phyloP scores from a whole-genome alignment of 2,888 invertebrate species.

The Orthosia gracilis region DNA sequence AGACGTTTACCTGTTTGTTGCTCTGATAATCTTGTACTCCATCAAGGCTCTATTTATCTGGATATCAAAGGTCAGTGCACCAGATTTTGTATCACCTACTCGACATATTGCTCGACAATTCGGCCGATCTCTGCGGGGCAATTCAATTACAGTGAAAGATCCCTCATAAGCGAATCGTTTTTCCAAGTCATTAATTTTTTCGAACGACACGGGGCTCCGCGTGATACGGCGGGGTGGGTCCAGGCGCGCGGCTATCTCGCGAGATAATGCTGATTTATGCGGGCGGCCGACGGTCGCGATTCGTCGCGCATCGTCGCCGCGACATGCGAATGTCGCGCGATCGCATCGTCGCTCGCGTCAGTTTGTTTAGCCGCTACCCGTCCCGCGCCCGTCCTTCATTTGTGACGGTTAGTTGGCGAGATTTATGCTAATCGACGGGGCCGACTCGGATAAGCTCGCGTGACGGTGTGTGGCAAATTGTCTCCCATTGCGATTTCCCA shows the following conservation, averaged over 20 bases:
- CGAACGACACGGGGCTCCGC: slow-evolving; percentile 89
- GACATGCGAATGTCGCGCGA: slow-evolving; percentile 81
- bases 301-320: slow-evolving; percentile 87
- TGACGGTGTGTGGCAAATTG: slow-evolving; percentile 89
- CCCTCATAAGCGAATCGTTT: slow-evolving; percentile 92
- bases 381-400: slow-evolving; percentile 82
- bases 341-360: slow-evolving; percentile 78
- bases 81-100: slow-evolving; percentile 77
- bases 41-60: not conserved
- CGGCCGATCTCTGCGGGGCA: slow-evolving; percentile 87
- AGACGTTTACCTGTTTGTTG: not conserved
- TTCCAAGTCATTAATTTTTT: slow-evolving; percentile 91
- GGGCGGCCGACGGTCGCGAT: slow-evolving; percentile 88
- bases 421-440: slow-evolving; percentile 91
- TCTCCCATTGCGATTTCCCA: slow-evolving; percentile 86
- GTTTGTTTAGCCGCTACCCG: slow-evolving; percentile 80
- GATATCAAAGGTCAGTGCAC: slow-evolving; percentile 62
- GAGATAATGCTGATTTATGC: slow-evolving; percentile 92
- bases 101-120: slow-evolving; percentile 82
- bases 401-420: slow-evolving; percentile 90
- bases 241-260: slow-evolving; percentile 89
- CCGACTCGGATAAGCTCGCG: slow-evolving; percentile 88
- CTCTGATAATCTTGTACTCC: not conserved
- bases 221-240: slow-evolving; percentile 89
- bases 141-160: slow-evolving; percentile 91